These are phyloP conservation scores for Lasioglossum vierecki DNA, from an alignment of 2,888 invertebrate genomes.

Conservation along the genomic window DNA sequence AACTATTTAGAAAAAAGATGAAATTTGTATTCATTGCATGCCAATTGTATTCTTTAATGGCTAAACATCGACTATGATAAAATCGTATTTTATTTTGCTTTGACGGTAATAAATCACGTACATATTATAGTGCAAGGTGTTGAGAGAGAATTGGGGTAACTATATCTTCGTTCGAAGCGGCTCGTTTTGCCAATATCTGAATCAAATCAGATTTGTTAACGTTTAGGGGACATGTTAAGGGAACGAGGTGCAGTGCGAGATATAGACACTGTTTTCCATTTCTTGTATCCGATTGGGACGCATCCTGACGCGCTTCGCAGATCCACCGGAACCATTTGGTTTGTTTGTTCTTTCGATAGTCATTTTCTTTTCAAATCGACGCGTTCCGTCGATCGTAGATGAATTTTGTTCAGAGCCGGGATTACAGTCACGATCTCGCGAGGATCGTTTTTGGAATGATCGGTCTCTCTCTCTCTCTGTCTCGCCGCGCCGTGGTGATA, in stretches of 20 bases:
- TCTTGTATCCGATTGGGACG: background rate
- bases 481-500: conserved; percentile 4
- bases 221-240: background rate
- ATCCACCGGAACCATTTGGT: background rate
- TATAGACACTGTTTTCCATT: background rate
- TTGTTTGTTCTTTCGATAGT: conserved; percentile 3
- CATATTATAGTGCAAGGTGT: too few relatives aligned
- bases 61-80: too few relatives aligned
- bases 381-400: background rate
- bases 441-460: background rate
- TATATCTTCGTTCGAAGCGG: background rate
- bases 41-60: too few relatives aligned
- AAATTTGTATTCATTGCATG: too few relatives aligned
- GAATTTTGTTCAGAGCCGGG: background rate
- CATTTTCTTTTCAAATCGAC: background rate
- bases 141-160: background rate
- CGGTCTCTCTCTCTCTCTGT: conserved; percentile 25
- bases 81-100: too few relatives aligned
- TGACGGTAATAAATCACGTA: too few relatives aligned
- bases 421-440: background rate
- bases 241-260: background rate
- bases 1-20: too few relatives aligned
- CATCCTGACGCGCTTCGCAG: background rate
- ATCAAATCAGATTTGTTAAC: background rate
- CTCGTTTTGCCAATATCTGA: background rate